Conservation (phyloP, 2,888 invertebrate species). For the Hirtodrosophila confusa region DNA sequence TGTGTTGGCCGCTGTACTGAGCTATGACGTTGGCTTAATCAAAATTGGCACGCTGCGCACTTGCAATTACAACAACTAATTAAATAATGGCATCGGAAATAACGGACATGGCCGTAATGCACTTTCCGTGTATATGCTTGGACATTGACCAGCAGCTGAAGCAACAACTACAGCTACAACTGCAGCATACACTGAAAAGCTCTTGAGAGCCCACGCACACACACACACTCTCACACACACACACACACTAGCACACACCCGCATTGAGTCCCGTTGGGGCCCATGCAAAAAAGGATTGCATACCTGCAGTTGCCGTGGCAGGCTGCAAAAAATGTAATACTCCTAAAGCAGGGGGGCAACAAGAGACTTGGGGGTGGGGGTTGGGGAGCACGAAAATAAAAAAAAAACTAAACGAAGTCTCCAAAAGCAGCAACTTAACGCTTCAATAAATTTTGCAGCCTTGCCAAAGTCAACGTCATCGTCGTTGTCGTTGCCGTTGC, state of each 20-base stretch:
- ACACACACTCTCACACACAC: not conserved
- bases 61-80: slow-evolving; percentile 40
- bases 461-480: slow-evolving; percentile 47
- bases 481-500: not conserved
- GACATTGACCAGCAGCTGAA: slow-evolving; percentile 39
- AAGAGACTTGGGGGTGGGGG: too few species aligned
- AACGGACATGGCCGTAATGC: slow-evolving; percentile 60
- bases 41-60: slow-evolving; percentile 43
- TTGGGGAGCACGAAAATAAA: not conserved
- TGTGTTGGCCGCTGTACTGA: not conserved
- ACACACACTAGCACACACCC: slow-evolving; percentile 12
- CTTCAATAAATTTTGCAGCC: slow-evolving; percentile 79
- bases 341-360: not conserved
- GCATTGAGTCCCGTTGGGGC: slow-evolving; percentile 7
- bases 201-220: slow-evolving; percentile 29
- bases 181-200: slow-evolving; percentile 57
- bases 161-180: slow-evolving; percentile 24
- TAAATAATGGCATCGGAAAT: slow-evolving; percentile 47
- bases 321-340: not conserved
- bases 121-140: slow-evolving; percentile 64
- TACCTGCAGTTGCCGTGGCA: slow-evolving; percentile 32
- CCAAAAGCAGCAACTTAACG: slow-evolving; percentile 76
- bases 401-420: slow-evolving; percentile 55
- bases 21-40: slow-evolving; percentile 38
- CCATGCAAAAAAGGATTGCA: slow-evolving; percentile 32